phyloP scores from a whole-genome alignment of 2,113 vertebrate species.

The Chrysemys picta region DNA sequence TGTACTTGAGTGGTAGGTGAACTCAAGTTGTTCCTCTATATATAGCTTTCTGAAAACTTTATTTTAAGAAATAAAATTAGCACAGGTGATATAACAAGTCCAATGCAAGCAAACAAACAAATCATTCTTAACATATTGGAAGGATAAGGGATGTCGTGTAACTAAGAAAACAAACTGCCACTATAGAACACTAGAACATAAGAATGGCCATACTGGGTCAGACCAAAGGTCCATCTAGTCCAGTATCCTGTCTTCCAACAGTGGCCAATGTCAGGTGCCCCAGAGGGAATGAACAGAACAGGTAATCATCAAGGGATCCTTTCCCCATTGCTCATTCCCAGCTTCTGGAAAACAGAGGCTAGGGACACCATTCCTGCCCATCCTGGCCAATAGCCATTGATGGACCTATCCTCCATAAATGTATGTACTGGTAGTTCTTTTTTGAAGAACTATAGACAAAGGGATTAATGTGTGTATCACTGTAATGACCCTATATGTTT shows the following conservation, averaged over 20 bases:
- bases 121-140: neutral
- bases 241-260: too few relatives aligned
- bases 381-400: too few relatives aligned
- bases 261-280: too few relatives aligned
- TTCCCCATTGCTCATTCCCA: too few relatives aligned
- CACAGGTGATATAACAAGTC: neutral
- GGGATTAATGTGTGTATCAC: neutral
- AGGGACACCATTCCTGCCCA: too few relatives aligned
- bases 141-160: neutral
- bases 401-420: too few relatives aligned
- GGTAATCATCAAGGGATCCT: too few relatives aligned
- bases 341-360: too few relatives aligned
- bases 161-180: neutral
- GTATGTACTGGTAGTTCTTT: too few relatives aligned
- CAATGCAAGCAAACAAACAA: neutral
- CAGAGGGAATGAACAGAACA: too few relatives aligned
- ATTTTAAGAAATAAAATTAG: constrained; percentile 1
- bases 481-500: neutral
- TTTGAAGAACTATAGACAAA: neutral
- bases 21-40: neutral
- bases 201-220: too few relatives aligned
- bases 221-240: too few relatives aligned
- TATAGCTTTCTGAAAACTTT: neutral
- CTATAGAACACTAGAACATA: neutral
- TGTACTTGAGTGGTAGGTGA: neutral